phyloP scores from a whole-genome alignment of 2,113 vertebrate genomes.

The Bucco capensis region DNA sequence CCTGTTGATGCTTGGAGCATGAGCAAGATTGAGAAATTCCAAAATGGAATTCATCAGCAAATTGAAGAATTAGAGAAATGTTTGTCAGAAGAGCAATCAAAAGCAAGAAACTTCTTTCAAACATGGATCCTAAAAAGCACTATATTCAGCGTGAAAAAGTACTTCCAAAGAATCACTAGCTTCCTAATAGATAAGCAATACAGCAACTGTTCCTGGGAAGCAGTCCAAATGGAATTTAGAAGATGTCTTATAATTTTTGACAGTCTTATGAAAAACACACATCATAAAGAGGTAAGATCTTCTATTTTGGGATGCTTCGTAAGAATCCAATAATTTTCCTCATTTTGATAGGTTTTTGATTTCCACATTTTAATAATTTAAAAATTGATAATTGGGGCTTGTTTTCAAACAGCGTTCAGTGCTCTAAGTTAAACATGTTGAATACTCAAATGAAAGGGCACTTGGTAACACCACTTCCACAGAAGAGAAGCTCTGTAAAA shows the following conservation, averaged over 20 bases:
- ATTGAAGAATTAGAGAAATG: slow-evolving; percentile 22
- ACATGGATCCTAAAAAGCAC: not conserved
- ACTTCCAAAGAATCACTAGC: slow-evolving; percentile 58
- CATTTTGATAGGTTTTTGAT: not conserved
- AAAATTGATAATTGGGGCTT: not conserved
- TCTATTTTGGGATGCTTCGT: not conserved
- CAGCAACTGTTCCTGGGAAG: slow-evolving; percentile 63
- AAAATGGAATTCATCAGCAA: slow-evolving; percentile 35
- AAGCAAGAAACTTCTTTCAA: not conserved
- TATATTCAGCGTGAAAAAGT: slow-evolving; percentile 26
- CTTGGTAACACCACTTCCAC: not conserved
- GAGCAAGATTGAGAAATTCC: slow-evolving; percentile 3
- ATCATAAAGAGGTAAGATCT: not conserved
- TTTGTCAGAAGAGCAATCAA: slow-evolving; percentile 7
- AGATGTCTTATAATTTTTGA: slow-evolving; percentile 31
- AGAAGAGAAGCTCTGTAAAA: not conserved
- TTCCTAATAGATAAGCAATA: slow-evolving; percentile 62
- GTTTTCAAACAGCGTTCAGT: not conserved
- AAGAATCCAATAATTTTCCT: not conserved
- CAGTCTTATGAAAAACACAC: not conserved
- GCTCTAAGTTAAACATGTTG: not conserved
- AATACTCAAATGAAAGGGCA: not conserved
- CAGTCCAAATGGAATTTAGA: slow-evolving; percentile 47
- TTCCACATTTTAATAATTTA: not conserved
- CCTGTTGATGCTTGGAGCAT: not conserved